A percentile compares a stretch with the other conserved stretches of the same genome.
phyloP scores from a whole-genome alignment of 64 coral and sea anemone species.

The Porites lutea region DNA sequence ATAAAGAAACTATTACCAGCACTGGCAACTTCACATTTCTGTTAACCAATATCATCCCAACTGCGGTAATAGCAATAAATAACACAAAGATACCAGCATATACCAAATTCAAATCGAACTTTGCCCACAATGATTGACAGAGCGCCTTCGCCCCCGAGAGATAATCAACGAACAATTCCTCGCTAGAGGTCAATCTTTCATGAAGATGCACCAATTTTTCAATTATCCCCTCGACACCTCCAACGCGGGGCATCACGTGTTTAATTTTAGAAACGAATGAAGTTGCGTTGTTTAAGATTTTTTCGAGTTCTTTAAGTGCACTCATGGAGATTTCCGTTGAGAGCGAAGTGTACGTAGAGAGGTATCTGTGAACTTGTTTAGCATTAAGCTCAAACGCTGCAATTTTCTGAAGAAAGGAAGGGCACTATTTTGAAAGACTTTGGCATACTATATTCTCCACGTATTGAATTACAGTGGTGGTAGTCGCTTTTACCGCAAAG shows the following conservation, averaged over 20 bases:
- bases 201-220: neutral
- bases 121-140: slow-evolving; percentile 91
- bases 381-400: slow-evolving; percentile 73
- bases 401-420: slow-evolving; percentile 37
- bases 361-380: slow-evolving; percentile 82
- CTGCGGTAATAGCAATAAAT: slow-evolving; percentile 25
- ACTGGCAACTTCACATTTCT: neutral
- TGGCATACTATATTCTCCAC: slow-evolving; percentile 54
- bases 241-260: neutral
- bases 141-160: slow-evolving; percentile 70
- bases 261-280: neutral
- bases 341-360: slow-evolving; percentile 62
- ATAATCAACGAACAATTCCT: slow-evolving; percentile 64
- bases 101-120: slow-evolving; percentile 86
- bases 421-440: slow-evolving; percentile 67
- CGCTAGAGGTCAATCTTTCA: slow-evolving; percentile 18
- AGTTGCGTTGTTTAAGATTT: slow-evolving; percentile 40
- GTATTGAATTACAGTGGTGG: too few species aligned
- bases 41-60: neutral
- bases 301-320: slow-evolving; percentile 52
- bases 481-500: too few species aligned
- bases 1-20: neutral
- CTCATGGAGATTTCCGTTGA: slow-evolving; percentile 79
- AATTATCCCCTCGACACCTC: neutral
- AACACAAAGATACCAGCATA: slow-evolving; percentile 60